phyloP scores from a whole-genome alignment of 2,797 vertebrate genomes.

The Acrocephalus scirpaceus region DNA sequence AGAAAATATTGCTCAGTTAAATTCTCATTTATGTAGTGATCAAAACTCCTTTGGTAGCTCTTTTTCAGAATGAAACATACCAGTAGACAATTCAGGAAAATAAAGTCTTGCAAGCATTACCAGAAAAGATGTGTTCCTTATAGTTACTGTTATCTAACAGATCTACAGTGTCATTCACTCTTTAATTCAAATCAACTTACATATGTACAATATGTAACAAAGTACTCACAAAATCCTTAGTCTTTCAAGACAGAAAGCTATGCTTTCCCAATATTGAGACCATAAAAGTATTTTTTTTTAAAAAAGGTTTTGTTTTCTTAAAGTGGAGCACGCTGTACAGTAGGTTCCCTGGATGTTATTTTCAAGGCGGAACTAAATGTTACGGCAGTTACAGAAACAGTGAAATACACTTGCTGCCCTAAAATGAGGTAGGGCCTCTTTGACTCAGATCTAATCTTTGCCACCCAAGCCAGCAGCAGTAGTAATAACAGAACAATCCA shows the following conservation, averaged over 20 bases:
- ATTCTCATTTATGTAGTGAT: constrained; percentile 62
- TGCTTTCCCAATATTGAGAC: constrained; percentile 41
- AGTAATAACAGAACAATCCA: neutral
- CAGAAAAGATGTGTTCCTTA: constrained; percentile 53
- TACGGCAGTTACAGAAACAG: constrained; percentile 34
- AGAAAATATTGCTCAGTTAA: constrained; percentile 71
- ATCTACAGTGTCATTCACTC: constrained; percentile 26
- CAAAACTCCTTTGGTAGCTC: constrained; percentile 75
- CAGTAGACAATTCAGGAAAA: constrained; percentile 57
- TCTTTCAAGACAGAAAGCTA: constrained; percentile 61
- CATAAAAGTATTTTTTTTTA: constrained; percentile 3
- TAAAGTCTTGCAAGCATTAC: constrained; percentile 53
- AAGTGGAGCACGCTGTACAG: constrained; percentile 42
- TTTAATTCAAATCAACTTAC: constrained; percentile 31
- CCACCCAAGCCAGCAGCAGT: constrained; percentile 37
- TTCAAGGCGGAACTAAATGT: constrained; percentile 65
- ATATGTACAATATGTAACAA: constrained; percentile 67
- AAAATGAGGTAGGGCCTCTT: constrained; percentile 53
- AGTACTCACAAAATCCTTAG: constrained; percentile 61
- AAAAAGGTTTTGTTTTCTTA: neutral
- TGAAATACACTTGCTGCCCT: constrained; percentile 52
- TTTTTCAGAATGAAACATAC: constrained; percentile 73
- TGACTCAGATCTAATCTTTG: constrained; percentile 34
- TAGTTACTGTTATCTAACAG: constrained; percentile 10
- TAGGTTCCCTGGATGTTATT: constrained; percentile 34